These are phyloP conservation scores for Ostrea denselamellosa DNA, from an alignment of 1,140 invertebrate genomes.

Conservation along the genomic window DNA sequence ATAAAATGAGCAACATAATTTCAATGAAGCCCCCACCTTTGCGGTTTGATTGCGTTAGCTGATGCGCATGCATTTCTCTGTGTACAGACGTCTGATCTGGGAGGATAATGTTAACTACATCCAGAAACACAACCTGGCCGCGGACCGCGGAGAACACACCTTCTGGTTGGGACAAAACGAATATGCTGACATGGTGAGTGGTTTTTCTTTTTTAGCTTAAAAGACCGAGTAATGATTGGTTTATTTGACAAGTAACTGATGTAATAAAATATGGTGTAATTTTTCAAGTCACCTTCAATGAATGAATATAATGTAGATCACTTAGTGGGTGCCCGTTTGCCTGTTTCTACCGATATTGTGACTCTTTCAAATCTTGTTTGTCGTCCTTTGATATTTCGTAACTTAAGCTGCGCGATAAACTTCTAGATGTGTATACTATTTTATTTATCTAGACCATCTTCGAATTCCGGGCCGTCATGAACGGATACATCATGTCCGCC, in stretches of 20 bases:
- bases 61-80: neutral
- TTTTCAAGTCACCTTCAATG: too few relatives aligned
- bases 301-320: too few relatives aligned
- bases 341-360: too few relatives aligned
- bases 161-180: constrained; percentile 75
- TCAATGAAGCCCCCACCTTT: too few relatives aligned
- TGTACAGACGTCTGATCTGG: constrained; percentile 64
- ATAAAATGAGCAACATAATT: too few relatives aligned
- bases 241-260: too few relatives aligned
- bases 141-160: constrained; percentile 81
- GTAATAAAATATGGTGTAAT: too few relatives aligned
- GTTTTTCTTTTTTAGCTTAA: neutral
- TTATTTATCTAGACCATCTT: constrained; percentile 59
- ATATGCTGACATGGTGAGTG: constrained; percentile 72
- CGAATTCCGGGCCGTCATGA: constrained; percentile 68
- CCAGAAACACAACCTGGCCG: constrained; percentile 87
- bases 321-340: too few relatives aligned
- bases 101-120: constrained; percentile 79
- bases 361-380: neutral
- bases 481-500: constrained; percentile 61
- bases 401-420: neutral
- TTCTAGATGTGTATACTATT: neutral
- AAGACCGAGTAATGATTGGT: neutral
- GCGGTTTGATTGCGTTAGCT: too few relatives aligned
- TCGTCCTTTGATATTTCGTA: too few relatives aligned